A percentile compares a stretch with the other conserved stretches of the same genome.
Conservation (phyloP, 2,888 invertebrate species). For the Rugalucina vietnamica region DNA sequence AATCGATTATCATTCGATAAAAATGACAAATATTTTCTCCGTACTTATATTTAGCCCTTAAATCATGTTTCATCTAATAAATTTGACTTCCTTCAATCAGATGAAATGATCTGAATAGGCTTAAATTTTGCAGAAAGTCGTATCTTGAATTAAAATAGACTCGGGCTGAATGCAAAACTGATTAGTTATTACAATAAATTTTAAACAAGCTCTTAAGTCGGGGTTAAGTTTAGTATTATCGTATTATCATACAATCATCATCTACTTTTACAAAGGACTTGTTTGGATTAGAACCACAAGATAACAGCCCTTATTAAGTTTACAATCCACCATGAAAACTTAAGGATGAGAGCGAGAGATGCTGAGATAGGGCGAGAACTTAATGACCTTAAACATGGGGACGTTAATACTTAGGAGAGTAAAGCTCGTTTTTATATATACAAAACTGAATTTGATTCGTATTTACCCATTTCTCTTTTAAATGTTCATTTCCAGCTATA, state of each 20-base stretch:
- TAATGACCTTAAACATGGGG: not conserved
- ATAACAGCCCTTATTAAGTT: slow-evolving; percentile 1
- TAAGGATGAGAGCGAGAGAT: too few species aligned
- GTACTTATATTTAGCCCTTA: too few species aligned
- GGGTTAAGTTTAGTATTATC: slow-evolving; percentile 45
- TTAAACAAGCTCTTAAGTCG: slow-evolving; percentile 24
- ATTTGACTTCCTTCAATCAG: too few species aligned
- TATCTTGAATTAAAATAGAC: slow-evolving; percentile 36
- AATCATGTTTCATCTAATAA: too few species aligned
- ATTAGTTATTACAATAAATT: slow-evolving; percentile 48
- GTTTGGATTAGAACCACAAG: slow-evolving; percentile 12
- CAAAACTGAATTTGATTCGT: too few species aligned
- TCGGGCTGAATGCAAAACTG: slow-evolving; percentile 35
- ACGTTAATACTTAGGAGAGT: too few species aligned
- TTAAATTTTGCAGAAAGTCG: slow-evolving; percentile 48
- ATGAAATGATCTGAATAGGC: not conserved
- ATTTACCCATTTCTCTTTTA: too few species aligned
- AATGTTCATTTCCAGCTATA: too few species aligned
- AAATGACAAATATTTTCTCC: too few species aligned
- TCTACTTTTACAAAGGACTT: not conserved
- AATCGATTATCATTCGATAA: too few species aligned
- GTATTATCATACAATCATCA: slow-evolving; percentile 25
- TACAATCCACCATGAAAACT: not conserved
- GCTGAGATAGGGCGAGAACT: not conserved
- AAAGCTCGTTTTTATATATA: too few species aligned